Conservation (phyloP, 2,888 invertebrate species). For the Synanthedon tipuliformis region DNA sequence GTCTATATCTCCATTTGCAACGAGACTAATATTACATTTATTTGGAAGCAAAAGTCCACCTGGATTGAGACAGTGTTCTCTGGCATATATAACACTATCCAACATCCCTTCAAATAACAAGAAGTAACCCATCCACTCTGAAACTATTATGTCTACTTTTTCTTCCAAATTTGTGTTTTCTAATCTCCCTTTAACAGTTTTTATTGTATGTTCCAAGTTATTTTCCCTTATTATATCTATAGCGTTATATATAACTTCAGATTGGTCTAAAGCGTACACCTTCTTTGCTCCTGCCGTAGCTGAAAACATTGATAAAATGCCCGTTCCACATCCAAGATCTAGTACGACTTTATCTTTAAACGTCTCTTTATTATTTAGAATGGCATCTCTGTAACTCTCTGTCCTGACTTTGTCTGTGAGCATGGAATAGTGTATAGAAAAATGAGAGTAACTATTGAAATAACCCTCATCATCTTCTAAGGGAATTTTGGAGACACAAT, state of each 20-base stretch:
- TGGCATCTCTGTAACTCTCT: constrained; percentile 86
- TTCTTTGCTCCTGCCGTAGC: constrained; percentile 92
- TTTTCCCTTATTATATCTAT: constrained; percentile 94
- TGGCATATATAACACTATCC: constrained; percentile 90
- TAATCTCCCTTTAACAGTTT: constrained; percentile 84
- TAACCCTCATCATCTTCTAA: constrained; percentile 80
- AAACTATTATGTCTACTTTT: constrained; percentile 91
- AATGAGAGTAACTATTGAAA: constrained; percentile 89
- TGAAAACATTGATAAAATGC: constrained; percentile 97
- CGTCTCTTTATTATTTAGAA: constrained; percentile 77
- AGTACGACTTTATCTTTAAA: constrained; percentile 84
- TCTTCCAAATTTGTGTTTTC: constrained; percentile 85
- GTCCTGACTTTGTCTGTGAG: constrained; percentile 89
- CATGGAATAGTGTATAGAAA: constrained; percentile 95
- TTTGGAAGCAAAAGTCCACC: constrained; percentile 87
- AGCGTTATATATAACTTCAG: constrained; percentile 94
- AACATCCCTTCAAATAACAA: constrained; percentile 96
- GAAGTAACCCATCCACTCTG: constrained; percentile 99
- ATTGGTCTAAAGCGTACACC: constrained; percentile 95
- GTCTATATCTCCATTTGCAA: constrained; percentile 82
- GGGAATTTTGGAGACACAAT: constrained; percentile 60
- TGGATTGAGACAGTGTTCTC: constrained; percentile 82
- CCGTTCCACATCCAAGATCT: constrained; percentile 98
- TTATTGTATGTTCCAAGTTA: constrained; percentile 77
- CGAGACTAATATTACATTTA: constrained; percentile 82